Evolutionary conservation across 2,113 vertebrate genomes (phyloP).

Genomic region (Pongo abelii): DNA sequence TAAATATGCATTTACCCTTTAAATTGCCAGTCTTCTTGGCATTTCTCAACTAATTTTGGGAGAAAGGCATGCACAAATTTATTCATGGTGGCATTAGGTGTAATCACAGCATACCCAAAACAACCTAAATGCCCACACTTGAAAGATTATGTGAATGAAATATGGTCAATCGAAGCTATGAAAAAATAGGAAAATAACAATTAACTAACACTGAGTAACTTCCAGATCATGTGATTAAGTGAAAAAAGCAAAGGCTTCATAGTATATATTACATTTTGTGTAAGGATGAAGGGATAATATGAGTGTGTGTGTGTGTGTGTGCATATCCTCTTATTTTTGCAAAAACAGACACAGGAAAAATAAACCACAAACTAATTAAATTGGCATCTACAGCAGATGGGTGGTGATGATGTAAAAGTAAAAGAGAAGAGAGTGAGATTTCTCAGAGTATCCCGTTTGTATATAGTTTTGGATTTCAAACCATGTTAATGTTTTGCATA

Average conservation of each 20-base stretch:
- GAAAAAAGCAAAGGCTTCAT: background rate
- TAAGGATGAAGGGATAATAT: background rate
- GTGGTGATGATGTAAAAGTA: background rate
- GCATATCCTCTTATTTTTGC: background rate
- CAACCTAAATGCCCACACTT: background rate
- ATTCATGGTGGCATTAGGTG: background rate
- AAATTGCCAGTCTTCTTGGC: background rate
- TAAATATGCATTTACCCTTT: background rate
- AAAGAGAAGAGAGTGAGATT: background rate
- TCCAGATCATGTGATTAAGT: background rate
- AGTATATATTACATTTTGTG: background rate
- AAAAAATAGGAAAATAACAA: conserved; percentile 25
- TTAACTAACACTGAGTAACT: background rate
- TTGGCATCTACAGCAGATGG: background rate
- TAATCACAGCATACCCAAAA: background rate
- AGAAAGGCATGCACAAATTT: background rate
- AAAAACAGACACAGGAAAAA: background rate
- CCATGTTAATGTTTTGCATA: background rate
- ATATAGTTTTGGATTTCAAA: conserved; percentile 25
- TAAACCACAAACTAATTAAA: background rate
- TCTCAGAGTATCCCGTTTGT: background rate
- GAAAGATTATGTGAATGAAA: background rate
- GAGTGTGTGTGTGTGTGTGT: background rate
- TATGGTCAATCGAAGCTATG: background rate
- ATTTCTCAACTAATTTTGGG: background rate